Base-by-base conservation (phyloP, 2,113 vertebrate species). In the Anguilla japonica region DNA sequence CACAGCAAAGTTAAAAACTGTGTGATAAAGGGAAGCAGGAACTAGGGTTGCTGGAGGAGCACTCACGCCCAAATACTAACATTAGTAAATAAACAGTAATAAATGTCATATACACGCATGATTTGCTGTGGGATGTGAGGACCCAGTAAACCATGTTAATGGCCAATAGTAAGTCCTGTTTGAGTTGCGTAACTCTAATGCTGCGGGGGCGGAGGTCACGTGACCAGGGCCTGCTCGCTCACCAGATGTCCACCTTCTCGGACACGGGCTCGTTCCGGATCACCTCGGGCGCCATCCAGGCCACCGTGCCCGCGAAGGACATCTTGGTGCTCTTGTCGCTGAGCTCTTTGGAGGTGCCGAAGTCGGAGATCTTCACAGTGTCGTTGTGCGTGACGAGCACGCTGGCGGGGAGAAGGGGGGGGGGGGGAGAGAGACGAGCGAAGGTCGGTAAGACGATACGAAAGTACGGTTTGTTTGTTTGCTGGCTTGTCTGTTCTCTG, bases 191-290 rank as follows among this genome's bases (percentile, higher is more conserved):
- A 60, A 60, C 56, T 60, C 56, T 14, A 56, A 56, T 8, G 14
- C 15, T 15, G 3, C 13, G 18, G 9, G 13, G 18, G 18, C 2
- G 56, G 56, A 60, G 13, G 56, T 60, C 34, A 20, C 22, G 56
- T 20, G 20, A 56, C 60, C 40, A 2, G 60, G 20, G 40, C n/a
- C 22, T 0, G 26, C 18, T 50, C 83, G 92, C 98, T 97, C 87
- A 99, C 98, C 98, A 99, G 91, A 99, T 99, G 93, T 99, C 98
- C 13, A 99, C 98, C 91, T 99, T 99, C 90, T 99, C 98, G 0
- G 98, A 99, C 89, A 99, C 98, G 0, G 98, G 98, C 89, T 99
- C 98, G 7, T 99, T 99, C 91, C 98, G 95, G 85, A 99, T 99
- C 86, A 99, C 98, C 91, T 99, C 98, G 0, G 98, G 98, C 0